phyloP scores from a whole-genome alignment of 2,888 invertebrate genomes.

The Metalampra italica region DNA sequence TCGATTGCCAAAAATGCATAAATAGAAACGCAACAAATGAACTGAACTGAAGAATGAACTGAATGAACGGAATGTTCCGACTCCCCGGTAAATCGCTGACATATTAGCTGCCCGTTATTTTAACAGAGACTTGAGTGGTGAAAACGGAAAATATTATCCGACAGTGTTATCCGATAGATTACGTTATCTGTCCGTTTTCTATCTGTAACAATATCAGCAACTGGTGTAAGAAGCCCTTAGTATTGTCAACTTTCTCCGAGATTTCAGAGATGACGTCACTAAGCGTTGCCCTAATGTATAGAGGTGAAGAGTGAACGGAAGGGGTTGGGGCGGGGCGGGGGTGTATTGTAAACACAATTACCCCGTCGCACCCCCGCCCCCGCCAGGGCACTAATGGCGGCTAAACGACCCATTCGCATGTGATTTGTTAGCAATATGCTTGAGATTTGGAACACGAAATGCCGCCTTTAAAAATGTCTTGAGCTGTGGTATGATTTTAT shows the following conservation, averaged over 20 bases:
- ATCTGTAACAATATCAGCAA: too few relatives aligned
- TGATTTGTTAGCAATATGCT: constrained; percentile 78
- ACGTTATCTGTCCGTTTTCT: too few relatives aligned
- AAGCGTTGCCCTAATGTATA: constrained; percentile 59
- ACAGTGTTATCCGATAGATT: too few relatives aligned
- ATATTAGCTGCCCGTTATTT: too few relatives aligned
- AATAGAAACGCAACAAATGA: too few relatives aligned
- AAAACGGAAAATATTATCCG: too few relatives aligned
- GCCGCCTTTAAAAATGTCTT: constrained; percentile 54
- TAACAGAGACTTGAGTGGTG: too few relatives aligned
- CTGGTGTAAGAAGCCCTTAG: too few relatives aligned
- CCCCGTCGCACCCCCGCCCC: constrained; percentile 33
- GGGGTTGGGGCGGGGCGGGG: constrained; percentile 36
- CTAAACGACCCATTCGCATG: constrained; percentile 75
- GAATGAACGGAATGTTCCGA: too few relatives aligned
- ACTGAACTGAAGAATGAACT: too few relatives aligned
- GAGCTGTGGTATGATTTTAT: constrained; percentile 31
- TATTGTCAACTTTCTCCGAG: constrained; percentile 48
- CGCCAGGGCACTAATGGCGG: constrained; percentile 64
- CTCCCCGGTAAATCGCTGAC: too few relatives aligned
- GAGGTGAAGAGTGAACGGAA: constrained; percentile 69
- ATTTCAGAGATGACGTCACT: constrained; percentile 63
- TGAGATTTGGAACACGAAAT: constrained; percentile 67
- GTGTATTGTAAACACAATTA: constrained; percentile 71
- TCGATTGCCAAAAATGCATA: too few relatives aligned